These are phyloP conservation scores for Eurystomus gularis DNA, from an alignment of 2,113 vertebrate species.

Conservation along the genomic window DNA sequence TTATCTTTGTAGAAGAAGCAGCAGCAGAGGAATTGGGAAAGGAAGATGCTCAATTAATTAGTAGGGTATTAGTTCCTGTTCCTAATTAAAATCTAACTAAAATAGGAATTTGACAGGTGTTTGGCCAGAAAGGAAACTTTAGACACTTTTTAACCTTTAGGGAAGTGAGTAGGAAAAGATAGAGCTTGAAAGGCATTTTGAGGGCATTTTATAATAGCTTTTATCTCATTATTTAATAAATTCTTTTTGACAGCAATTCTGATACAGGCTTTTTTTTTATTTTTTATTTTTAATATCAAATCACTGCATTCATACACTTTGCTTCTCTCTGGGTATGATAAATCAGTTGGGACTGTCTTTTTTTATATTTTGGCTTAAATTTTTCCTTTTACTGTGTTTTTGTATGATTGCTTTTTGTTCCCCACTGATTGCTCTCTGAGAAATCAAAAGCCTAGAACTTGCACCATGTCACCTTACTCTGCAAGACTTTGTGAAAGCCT, in stretches of 20 bases:
- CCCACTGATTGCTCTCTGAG: background rate
- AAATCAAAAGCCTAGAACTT: background rate
- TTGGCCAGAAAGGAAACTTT: slow-evolving; percentile 51
- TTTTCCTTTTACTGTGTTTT: background rate
- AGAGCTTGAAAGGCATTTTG: background rate
- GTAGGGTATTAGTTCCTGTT: slow-evolving; percentile 54
- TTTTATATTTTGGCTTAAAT: background rate
- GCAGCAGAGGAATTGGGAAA: slow-evolving; percentile 23
- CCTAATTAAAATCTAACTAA: slow-evolving; percentile 66
- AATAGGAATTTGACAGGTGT: slow-evolving; percentile 67
- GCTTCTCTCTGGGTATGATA: background rate
- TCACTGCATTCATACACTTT: background rate
- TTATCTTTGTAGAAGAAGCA: background rate
- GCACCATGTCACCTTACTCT: background rate
- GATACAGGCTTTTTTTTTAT: background rate
- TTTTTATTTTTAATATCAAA: background rate
- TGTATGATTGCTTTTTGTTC: background rate
- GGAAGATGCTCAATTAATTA: slow-evolving; percentile 68
- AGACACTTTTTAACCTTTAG: slow-evolving; percentile 21
- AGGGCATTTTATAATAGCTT: background rate
- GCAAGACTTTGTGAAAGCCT: background rate
- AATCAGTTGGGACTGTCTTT: background rate
- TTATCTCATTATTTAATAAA: background rate
- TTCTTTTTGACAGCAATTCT: background rate
- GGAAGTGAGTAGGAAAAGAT: background rate